Evolutionary conservation across 2,113 vertebrate genomes (phyloP).

Genomic region (Gavia stellata): DNA sequence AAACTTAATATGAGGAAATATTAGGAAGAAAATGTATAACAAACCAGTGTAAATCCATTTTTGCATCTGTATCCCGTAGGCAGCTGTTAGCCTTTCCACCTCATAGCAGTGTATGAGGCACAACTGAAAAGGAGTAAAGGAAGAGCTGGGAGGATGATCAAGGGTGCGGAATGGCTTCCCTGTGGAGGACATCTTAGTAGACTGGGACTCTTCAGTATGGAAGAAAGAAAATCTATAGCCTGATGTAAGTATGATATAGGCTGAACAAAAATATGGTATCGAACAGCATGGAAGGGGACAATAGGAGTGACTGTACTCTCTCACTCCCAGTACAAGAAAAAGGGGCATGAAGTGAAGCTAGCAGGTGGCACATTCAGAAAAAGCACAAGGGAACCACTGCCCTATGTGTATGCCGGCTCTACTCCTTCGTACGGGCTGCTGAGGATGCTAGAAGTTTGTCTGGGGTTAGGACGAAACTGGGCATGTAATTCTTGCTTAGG

Average conservation of each 20-base stretch:
- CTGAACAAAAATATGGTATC: neutral
- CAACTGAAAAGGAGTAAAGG: neutral
- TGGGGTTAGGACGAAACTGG: neutral
- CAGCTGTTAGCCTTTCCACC: neutral
- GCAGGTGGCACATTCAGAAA: neutral
- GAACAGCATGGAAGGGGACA: neutral
- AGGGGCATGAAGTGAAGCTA: neutral
- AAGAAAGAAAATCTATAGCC: neutral
- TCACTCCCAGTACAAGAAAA: neutral
- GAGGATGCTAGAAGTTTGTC: accelerated
- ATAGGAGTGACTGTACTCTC: neutral
- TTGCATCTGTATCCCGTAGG: neutral
- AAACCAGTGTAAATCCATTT: neutral
- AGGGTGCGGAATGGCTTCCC: neutral
- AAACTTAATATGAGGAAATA: neutral
- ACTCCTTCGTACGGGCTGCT: accelerated
- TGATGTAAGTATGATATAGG: neutral
- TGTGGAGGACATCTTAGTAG: neutral
- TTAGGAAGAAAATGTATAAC: neutral
- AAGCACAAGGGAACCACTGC: neutral
- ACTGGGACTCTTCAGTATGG: neutral
- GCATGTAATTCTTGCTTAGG: neutral
- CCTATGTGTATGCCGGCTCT: neutral
- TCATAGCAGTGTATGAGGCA: neutral
- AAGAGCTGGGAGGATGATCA: neutral